Evolutionary conservation across 2,888 invertebrate genomes (phyloP), one percentile per base, ranked within the genome.

Genomic region (Drosophila stalkeri): DNA sequence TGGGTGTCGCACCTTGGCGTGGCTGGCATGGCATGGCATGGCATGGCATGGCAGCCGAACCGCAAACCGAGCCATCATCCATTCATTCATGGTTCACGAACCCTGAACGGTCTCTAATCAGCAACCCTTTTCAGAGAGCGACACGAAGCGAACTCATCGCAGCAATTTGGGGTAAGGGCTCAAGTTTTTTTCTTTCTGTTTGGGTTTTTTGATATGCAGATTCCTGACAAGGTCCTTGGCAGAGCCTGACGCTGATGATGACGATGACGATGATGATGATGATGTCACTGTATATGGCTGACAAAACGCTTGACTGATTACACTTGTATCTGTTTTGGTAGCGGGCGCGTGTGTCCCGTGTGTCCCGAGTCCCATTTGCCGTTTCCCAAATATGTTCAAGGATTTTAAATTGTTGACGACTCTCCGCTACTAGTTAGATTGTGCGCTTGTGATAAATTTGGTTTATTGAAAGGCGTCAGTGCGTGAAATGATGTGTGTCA

Each of bases 401-500:
- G 84, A 81, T 86, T 89, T 86, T 77, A 86, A 89, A 86, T 85
- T 82, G 84, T 81, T 77, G 84, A 82, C 81, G 84, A 75, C 83
- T 85, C 72, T 74, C 72, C 46, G 60, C 70, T 67, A 37, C 55
- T 74, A 78, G 85, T 85, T 87, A 78, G 85, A 85, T 85, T 82
- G 75, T 71, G 69, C 59, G 81, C 81, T 85, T 87, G 87, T 87
- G 91, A 90, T 91, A 91, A 92, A 92, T 92, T 91, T 91, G 86
- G 91, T 92, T 92, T 92, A 93, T 93, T 93, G 92, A 93, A 91
- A 93, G 92, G 93, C 93, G 93, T 91, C 92, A 93, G 92, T 90
- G 92, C 93, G 93, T 93, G 91, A 93, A 93, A 93, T 93, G 93
- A 93, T 93, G 92, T 93, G 93, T 93, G 93, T 93, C 93, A 93